A percentile compares a stretch with the other conserved stretches of the same genome.
Evolutionary conservation across 1,140 invertebrate genomes (phyloP).

Genomic region (Conus ventricosus): DNA sequence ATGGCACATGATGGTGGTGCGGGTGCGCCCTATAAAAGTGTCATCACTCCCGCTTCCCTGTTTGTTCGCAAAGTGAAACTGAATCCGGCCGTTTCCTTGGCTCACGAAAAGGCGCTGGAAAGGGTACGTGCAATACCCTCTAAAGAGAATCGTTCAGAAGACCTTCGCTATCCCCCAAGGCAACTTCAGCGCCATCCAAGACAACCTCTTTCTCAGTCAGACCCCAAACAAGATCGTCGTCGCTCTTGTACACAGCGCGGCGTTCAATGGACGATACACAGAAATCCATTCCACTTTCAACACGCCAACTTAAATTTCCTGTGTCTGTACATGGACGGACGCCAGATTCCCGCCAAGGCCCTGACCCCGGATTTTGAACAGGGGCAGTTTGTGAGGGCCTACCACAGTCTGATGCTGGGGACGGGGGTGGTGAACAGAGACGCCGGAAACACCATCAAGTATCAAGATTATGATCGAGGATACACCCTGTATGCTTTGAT

Average conservation of each 20-base stretch:
- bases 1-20: background rate
- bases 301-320: no score
- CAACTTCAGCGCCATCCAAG: background rate
- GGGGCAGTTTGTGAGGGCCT: background rate
- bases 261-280: conserved; percentile 8
- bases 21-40: background rate
- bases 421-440: background rate
- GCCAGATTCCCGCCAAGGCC: conserved; percentile 13
- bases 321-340: conserved; percentile 10
- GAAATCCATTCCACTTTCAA: conserved; percentile 8
- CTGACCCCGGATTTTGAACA: background rate
- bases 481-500: conserved; percentile 23
- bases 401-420: background rate
- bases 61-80: conserved; percentile 26
- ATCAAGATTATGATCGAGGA: background rate
- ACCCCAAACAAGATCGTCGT: background rate
- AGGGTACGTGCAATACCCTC: conserved; percentile 23
- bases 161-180: background rate
- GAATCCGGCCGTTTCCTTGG: background rate
- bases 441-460: background rate
- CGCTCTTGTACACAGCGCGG: background rate
- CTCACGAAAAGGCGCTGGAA: conserved; percentile 8
- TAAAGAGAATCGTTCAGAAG: background rate
- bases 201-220: conserved; percentile 30
- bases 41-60: background rate